Evolutionary conservation across 1,140 invertebrate species (phyloP).

Genomic region (Glossosoma conforme): DNA sequence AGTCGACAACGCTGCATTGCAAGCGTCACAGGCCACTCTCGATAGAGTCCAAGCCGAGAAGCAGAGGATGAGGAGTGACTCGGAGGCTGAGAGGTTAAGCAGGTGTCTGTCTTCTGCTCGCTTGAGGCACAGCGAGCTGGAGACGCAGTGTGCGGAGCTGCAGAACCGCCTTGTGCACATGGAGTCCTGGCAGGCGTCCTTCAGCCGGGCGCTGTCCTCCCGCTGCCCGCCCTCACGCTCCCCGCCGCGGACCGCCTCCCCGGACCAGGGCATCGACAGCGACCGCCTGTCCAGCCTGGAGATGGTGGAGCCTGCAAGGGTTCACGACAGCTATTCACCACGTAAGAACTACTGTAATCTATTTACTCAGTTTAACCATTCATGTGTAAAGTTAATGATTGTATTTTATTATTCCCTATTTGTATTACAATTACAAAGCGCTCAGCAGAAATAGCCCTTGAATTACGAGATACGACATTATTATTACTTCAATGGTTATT

Average conservation of each 20-base stretch:
- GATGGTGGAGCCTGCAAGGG: slow-evolving; percentile 25
- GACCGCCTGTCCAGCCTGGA: slow-evolving; percentile 54
- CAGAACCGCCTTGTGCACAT: slow-evolving; percentile 6
- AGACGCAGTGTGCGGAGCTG: slow-evolving; percentile 8
- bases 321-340: too few relatives aligned
- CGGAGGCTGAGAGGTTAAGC: slow-evolving; percentile 42
- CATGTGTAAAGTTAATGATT: too few relatives aligned
- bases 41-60: slow-evolving; percentile 45
- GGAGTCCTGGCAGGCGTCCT: slow-evolving; percentile 13
- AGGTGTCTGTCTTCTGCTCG: slow-evolving; percentile 36
- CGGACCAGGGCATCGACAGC: slow-evolving; percentile 56
- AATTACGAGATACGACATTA: too few relatives aligned
- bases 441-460: too few relatives aligned
- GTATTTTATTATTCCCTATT: too few relatives aligned
- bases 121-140: slow-evolving; percentile 14
- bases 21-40: slow-evolving; percentile 47
- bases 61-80: slow-evolving; percentile 41
- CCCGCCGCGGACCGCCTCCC: slow-evolving; percentile 46
- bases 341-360: too few relatives aligned
- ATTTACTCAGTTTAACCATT: too few relatives aligned
- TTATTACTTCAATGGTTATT: too few relatives aligned
- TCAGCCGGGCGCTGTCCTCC: not conserved
- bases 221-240: slow-evolving; percentile 22
- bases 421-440: too few relatives aligned
- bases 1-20: slow-evolving; percentile 45